phyloP scores from a whole-genome alignment of 2,888 invertebrate genomes.

The Stenotaenia linearis region DNA sequence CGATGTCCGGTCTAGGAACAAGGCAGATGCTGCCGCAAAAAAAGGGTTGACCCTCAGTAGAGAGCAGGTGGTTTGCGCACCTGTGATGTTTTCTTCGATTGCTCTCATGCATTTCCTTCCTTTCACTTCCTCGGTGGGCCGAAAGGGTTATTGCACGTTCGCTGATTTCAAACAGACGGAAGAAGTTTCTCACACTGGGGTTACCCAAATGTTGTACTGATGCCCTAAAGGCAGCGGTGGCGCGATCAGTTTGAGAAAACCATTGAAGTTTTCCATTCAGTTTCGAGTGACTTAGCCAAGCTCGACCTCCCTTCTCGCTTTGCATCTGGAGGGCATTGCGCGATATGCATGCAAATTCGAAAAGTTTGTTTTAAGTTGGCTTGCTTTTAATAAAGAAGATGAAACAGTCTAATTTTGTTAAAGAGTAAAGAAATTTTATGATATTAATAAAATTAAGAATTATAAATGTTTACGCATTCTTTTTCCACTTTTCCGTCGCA shows the following conservation, averaged over 20 bases:
- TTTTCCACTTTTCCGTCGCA: no score
- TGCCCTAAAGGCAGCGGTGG: background rate
- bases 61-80: background rate
- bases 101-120: background rate
- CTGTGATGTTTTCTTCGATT: background rate
- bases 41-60: background rate
- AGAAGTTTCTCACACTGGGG: conserved; percentile 22
- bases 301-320: conserved; percentile 1
- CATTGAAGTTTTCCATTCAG: conserved; percentile 21
- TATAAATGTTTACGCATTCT: no score
- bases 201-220: conserved; percentile 7
- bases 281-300: background rate
- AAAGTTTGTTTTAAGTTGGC: background rate
- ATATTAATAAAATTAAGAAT: no score
- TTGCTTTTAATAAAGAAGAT: background rate
- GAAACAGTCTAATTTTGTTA: background rate
- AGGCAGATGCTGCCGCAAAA: background rate
- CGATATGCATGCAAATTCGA: conserved; percentile 13
- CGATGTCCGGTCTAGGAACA: background rate
- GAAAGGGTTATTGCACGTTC: conserved; percentile 16
- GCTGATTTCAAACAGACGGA: background rate
- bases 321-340: conserved; percentile 4
- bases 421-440: background rate
- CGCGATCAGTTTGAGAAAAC: background rate
- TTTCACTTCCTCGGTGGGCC: conserved; percentile 1